Evolutionary conservation across 2,888 invertebrate genomes (phyloP).

Genomic region (Phyto melanocephala): DNA sequence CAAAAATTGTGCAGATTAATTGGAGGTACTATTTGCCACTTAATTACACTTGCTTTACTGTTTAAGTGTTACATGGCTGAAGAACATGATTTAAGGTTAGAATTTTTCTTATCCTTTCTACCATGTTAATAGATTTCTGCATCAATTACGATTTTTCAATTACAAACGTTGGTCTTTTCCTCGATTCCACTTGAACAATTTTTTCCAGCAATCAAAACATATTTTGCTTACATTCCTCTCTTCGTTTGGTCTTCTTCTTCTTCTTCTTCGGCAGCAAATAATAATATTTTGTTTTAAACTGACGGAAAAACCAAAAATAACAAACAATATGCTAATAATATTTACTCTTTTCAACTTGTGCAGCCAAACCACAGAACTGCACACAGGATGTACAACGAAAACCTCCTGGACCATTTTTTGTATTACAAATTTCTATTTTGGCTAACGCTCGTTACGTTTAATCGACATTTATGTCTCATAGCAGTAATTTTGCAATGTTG

Average conservation of each 20-base stretch:
- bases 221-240: background rate
- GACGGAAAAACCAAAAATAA: constrained; percentile 50
- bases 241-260: background rate
- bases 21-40: too few relatives aligned
- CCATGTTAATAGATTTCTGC: background rate
- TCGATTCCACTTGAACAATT: background rate
- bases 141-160: background rate
- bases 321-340: constrained; percentile 60
- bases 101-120: too few relatives aligned
- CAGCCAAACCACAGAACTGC: constrained; percentile 43
- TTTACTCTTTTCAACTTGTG: constrained; percentile 29
- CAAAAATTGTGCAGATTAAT: too few relatives aligned
- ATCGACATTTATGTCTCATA: background rate
- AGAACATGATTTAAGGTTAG: background rate
- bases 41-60: too few relatives aligned
- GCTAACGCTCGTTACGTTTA: background rate
- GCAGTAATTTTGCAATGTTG: background rate
- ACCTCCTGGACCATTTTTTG: constrained; percentile 27
- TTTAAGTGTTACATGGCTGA: too few relatives aligned
- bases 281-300: constrained; percentile 52
- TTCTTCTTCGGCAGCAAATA: background rate
- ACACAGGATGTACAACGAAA: constrained; percentile 13
- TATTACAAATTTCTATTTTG: background rate
- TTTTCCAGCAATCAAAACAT: background rate
- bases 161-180: background rate